Conservation (phyloP, 2,113 vertebrate species). For the Syngnathus floridae region DNA sequence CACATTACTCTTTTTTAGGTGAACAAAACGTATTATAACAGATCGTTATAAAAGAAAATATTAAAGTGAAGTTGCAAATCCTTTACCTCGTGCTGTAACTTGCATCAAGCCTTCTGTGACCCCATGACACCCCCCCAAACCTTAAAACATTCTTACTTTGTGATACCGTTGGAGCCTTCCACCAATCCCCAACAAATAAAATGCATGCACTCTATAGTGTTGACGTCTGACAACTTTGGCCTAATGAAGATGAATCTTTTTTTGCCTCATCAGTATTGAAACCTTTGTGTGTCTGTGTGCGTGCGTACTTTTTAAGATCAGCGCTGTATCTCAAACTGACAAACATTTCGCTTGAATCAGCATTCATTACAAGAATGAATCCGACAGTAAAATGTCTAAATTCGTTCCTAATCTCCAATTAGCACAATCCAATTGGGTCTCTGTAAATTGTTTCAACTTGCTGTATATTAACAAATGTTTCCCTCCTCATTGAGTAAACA, state of each 20-base stretch:
- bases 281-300: too few species aligned
- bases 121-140: not conserved
- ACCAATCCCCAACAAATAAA: too few species aligned
- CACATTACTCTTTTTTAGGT: not conserved
- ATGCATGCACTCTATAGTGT: too few species aligned
- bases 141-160: not conserved
- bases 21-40: not conserved
- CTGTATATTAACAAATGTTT: slow-evolving; percentile 11
- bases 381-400: not conserved
- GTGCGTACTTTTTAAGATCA: too few species aligned
- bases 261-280: too few species aligned
- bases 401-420: not conserved
- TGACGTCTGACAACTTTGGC: too few species aligned
- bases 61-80: not conserved
- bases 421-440: not conserved
- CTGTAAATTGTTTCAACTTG: slow-evolving; percentile 11
- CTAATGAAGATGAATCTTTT: too few species aligned
- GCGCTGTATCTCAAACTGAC: not conserved
- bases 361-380: not conserved
- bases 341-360: not conserved
- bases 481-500: slow-evolving; percentile 6
- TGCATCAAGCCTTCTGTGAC: too few species aligned
- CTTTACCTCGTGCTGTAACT: not conserved
- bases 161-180: not conserved
- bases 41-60: not conserved